Percentiles rank a stretch among this genome's conserved stretches.
Evolutionary conservation across 2,113 vertebrate genomes (phyloP).

Genomic region (Loxodonta africana): DNA sequence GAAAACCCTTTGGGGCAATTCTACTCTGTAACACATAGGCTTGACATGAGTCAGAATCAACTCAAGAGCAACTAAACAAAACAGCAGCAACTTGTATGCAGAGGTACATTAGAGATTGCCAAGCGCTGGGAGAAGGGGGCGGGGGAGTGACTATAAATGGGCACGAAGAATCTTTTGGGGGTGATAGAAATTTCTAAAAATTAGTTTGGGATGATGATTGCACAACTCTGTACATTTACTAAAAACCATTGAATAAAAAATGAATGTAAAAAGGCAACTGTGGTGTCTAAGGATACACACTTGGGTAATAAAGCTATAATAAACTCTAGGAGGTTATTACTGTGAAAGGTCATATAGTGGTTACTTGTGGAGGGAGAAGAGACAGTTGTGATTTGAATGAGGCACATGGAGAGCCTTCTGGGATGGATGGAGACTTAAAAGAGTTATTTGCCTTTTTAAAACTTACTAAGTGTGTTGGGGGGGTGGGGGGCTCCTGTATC

Average conservation of each 20-base stretch:
- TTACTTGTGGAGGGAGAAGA: not conserved
- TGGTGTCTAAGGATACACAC: not conserved
- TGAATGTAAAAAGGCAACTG: not conserved
- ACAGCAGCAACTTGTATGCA: not conserved
- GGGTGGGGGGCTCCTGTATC: not conserved
- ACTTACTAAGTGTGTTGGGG: not conserved
- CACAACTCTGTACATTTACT: not conserved
- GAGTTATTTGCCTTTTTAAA: not conserved
- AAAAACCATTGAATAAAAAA: not conserved
- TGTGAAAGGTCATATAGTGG: not conserved
- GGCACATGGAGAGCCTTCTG: constrained; percentile 28
- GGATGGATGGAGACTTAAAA: not conserved
- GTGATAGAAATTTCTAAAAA: not conserved
- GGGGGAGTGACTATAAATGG: not conserved
- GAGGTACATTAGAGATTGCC: not conserved
- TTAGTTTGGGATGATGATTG: not conserved
- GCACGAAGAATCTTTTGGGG: not conserved
- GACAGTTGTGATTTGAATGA: not conserved
- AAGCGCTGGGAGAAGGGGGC: not conserved
- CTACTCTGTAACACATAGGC: not conserved
- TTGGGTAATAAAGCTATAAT: not conserved
- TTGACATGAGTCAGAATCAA: not conserved
- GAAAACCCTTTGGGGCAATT: not conserved
- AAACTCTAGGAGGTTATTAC: not conserved
- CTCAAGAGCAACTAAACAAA: not conserved